Conservation (phyloP, 1,140 invertebrate genomes). For the Megalopta genalis region DNA sequence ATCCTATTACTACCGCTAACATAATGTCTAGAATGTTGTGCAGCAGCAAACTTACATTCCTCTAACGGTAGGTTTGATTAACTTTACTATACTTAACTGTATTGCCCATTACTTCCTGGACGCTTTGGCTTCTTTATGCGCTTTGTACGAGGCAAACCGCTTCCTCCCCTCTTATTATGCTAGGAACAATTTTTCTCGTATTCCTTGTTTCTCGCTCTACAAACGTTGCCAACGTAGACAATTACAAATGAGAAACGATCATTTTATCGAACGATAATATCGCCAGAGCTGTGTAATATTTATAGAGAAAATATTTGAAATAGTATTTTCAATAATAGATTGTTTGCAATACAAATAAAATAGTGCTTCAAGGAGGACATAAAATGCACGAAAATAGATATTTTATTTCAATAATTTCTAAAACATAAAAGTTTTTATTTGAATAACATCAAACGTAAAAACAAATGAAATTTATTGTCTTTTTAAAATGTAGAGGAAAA, state of each 20-base stretch:
- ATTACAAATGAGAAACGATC: not conserved
- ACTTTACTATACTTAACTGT: conserved; percentile 41
- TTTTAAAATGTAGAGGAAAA: no score
- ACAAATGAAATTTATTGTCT: no score
- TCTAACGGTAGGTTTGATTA: conserved; percentile 45
- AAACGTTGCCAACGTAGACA: not conserved
- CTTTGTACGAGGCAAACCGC: conserved; percentile 31
- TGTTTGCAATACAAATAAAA: no score
- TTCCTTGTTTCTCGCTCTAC: not conserved
- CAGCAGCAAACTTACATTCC: conserved; percentile 17
- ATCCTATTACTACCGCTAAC: not conserved
- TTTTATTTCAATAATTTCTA: no score
- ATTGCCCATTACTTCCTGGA: conserved; percentile 43
- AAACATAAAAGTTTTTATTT: no score
- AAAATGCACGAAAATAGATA: no score
- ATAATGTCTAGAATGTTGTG: conserved; percentile 25
- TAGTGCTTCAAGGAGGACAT: no score
- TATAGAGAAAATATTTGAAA: no score
- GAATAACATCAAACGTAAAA: no score
- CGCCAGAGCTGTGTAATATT: no score
- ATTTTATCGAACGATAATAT: not conserved
- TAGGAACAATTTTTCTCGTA: conserved; percentile 15
- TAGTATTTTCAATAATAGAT: no score
- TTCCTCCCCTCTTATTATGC: conserved; percentile 29
- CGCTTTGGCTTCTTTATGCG: conserved; percentile 32